phyloP scores from a whole-genome alignment of 2,797 vertebrate species.

The Champsocephalus esox region DNA sequence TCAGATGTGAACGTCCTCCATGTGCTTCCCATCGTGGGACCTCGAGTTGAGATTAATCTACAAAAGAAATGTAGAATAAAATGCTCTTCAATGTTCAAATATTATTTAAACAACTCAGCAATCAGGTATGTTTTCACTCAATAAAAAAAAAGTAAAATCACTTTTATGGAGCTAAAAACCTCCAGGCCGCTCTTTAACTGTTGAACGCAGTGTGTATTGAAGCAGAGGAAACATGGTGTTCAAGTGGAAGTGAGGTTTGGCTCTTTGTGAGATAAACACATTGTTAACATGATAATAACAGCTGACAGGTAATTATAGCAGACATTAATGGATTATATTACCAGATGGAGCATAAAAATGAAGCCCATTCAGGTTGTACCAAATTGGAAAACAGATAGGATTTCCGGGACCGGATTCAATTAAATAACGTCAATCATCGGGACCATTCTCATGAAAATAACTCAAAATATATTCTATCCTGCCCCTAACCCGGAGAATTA shows the following conservation, averaged over 20 bases:
- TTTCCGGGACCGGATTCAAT: slow-evolving; percentile 43
- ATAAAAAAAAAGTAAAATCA: too few species aligned
- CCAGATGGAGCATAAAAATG: slow-evolving; percentile 45
- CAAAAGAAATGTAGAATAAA: too few species aligned
- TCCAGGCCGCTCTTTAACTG: neutral
- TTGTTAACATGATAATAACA: slow-evolving; percentile 55
- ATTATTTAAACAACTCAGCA: too few species aligned
- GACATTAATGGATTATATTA: slow-evolving; percentile 47
- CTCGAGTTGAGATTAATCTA: too few species aligned
- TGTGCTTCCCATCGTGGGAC: too few species aligned
- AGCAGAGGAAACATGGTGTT: neutral
- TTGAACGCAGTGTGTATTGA: neutral
- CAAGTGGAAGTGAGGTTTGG: neutral
- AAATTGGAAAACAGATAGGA: slow-evolving; percentile 52
- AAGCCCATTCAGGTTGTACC: slow-evolving; percentile 42
- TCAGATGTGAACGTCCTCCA: too few species aligned
- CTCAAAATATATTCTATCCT: slow-evolving; percentile 46
- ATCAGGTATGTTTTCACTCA: too few species aligned
- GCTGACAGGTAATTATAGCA: slow-evolving; percentile 41
- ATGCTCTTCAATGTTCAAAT: too few species aligned
- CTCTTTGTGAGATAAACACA: slow-evolving; percentile 31
- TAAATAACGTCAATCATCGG: slow-evolving; percentile 50
- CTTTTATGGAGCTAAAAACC: too few species aligned
- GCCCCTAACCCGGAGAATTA: slow-evolving; percentile 44
- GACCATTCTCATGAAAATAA: slow-evolving; percentile 48